A percentile compares a stretch with the other conserved stretches of the same genome.
Evolutionary conservation across 2,888 invertebrate genomes (phyloP).

Genomic region (Leucophenga montana): DNA sequence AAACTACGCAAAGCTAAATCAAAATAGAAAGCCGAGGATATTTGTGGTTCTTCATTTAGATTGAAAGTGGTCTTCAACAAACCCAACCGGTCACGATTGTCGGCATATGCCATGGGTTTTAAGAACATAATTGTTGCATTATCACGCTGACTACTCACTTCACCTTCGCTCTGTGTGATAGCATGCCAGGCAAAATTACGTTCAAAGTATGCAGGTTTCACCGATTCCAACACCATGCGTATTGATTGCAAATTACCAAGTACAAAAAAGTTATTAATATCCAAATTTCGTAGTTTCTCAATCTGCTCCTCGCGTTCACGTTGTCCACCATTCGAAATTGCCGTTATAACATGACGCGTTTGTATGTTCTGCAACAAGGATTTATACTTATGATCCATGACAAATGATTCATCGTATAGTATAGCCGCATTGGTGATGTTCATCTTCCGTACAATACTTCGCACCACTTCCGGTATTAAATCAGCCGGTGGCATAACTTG

Average conservation of each 20-base stretch:
- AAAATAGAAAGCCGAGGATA: conserved; percentile 89
- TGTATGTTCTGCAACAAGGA: conserved; percentile 91
- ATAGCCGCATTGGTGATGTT: conserved; percentile 94
- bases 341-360: conserved; percentile 89
- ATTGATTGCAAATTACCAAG: conserved; percentile 84
- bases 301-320: conserved; percentile 79
- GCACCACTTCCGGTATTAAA: conserved; percentile 86
- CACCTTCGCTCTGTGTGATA: conserved; percentile 83
- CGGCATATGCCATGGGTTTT: conserved; percentile 81
- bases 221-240: conserved; percentile 80
- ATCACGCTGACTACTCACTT: conserved; percentile 82
- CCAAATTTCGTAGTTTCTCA: conserved; percentile 82
- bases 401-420: conserved; percentile 89
- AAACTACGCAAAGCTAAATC: conserved; percentile 85
- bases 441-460: conserved; percentile 85
- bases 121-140: conserved; percentile 85
- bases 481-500: conserved; percentile 87
- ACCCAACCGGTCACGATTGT: conserved; percentile 81
- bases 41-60: conserved; percentile 81
- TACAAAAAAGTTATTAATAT: conserved; percentile 92
- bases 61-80: conserved; percentile 82
- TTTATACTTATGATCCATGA: conserved; percentile 96
- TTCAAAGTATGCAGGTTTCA: conserved; percentile 84
- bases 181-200: conserved; percentile 92
- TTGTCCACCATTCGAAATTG: conserved; percentile 76